These are phyloP conservation scores for Erebia palarica DNA, from an alignment of 2,888 invertebrate species.

Conservation along the genomic window DNA sequence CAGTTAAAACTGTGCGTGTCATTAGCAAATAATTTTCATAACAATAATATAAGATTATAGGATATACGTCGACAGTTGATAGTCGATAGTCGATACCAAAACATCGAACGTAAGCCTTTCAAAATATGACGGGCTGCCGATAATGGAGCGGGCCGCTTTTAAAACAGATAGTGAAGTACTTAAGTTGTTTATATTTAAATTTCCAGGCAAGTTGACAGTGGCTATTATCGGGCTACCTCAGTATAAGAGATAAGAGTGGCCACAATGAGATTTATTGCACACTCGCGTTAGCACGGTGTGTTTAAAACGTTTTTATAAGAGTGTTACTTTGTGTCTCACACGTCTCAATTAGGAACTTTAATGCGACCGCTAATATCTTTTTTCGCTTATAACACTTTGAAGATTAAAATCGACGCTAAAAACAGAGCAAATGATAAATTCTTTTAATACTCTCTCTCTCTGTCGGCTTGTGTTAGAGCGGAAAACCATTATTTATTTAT, in stretches of 20 bases:
- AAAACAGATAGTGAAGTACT: constrained; percentile 52
- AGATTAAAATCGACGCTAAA: constrained; percentile 42
- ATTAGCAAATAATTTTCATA: constrained; percentile 17
- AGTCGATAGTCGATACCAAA: constrained; percentile 22
- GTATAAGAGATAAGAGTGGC: constrained; percentile 66
- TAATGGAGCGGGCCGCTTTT: constrained; percentile 45
- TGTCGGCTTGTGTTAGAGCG: not conserved
- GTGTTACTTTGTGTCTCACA: constrained; percentile 59
- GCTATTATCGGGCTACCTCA: constrained; percentile 72
- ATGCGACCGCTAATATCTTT: constrained; percentile 55
- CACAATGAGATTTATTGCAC: constrained; percentile 77
- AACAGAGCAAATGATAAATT: constrained; percentile 18
- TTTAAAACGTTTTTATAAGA: constrained; percentile 56
- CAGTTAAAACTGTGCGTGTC: not conserved
- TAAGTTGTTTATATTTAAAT: constrained; percentile 73
- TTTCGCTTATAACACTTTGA: constrained; percentile 39
- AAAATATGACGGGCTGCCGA: constrained; percentile 47
- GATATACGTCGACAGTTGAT: constrained; percentile 7
- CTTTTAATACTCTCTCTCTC: constrained; percentile 2
- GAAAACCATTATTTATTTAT: not conserved
- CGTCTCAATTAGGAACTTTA: constrained; percentile 70
- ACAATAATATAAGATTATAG: constrained; percentile 7
- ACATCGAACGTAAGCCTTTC: constrained; percentile 36
- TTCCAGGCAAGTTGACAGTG: constrained; percentile 64
- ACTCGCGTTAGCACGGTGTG: constrained; percentile 63